Evolutionary conservation across 2,113 vertebrate species (phyloP).

Genomic region (Tilapia sparmanii): DNA sequence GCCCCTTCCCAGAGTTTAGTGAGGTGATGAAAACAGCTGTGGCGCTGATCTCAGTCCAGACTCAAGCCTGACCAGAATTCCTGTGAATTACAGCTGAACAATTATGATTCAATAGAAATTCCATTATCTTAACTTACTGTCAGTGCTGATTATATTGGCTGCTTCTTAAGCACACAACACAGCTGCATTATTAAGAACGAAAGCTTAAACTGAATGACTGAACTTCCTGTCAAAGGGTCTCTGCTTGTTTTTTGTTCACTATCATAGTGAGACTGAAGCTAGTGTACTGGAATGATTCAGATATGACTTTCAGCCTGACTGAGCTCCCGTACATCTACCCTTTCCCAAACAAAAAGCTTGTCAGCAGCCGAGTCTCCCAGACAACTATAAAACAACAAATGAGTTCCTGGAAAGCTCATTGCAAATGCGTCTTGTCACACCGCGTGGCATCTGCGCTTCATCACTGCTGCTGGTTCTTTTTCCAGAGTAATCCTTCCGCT

Average conservation of each 20-base stretch:
- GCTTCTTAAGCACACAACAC: not conserved
- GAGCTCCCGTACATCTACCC: too few species aligned
- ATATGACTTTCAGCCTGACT: slow-evolving; percentile 23
- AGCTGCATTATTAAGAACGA: not conserved
- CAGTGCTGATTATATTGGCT: not conserved
- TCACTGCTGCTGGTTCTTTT: not conserved
- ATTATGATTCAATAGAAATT: slow-evolving; percentile 15
- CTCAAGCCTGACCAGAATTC: not conserved
- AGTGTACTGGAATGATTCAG: not conserved
- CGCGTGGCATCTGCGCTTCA: not conserved
- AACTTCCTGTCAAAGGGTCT: not conserved
- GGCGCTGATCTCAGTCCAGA: slow-evolving; percentile 7
- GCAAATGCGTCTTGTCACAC: not conserved
- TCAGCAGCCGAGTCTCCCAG: not conserved
- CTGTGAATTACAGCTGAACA: not conserved
- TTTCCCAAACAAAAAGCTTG: not conserved
- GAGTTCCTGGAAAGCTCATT: not conserved
- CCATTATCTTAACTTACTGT: not conserved
- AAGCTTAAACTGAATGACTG: not conserved
- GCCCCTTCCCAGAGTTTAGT: slow-evolving; percentile 19
- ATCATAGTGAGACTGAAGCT: slow-evolving; percentile 13
- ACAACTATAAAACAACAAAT: not conserved
- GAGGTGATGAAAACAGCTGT: slow-evolving; percentile 51
- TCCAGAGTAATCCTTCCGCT: not conserved
- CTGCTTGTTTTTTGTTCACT: not conserved